Percentiles rank a stretch among this genome's conserved stretches.
These are phyloP conservation scores for Choristoneura fumiferana DNA, from an alignment of 1,140 invertebrate species.

Conservation along the genomic window DNA sequence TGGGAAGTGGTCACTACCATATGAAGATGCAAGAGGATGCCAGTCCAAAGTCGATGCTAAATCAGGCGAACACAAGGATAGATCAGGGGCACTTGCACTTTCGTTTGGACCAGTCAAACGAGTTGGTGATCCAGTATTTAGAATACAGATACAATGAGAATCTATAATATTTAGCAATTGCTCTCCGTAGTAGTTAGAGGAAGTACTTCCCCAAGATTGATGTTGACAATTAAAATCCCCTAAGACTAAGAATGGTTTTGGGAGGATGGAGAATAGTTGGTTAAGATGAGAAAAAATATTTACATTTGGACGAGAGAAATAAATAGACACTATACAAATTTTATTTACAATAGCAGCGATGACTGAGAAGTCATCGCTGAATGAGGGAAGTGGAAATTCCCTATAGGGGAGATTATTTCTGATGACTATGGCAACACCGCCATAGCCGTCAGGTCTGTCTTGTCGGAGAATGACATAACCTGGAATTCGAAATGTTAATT, in stretches of 20 bases:
- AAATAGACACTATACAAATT: too few species aligned
- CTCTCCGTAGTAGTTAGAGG: background rate
- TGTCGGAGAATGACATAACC: too few species aligned
- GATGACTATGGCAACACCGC: too few species aligned
- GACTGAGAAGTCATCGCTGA: too few species aligned
- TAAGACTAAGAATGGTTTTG: conserved; percentile 7
- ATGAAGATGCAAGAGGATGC: background rate
- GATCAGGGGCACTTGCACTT: background rate
- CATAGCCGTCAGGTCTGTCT: too few species aligned
- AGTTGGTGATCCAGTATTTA: conserved; percentile 13
- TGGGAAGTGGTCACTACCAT: conserved; percentile 21
- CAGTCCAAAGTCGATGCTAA: conserved; percentile 11
- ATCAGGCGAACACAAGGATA: conserved; percentile 7
- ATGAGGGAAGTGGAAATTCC: too few species aligned
- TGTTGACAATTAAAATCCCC: conserved; percentile 18
- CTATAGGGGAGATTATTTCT: too few species aligned
- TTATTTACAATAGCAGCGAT: too few species aligned
- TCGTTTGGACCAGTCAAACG: background rate
- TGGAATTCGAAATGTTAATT: too few species aligned
- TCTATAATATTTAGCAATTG: conserved; percentile 2
- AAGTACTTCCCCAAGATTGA: conserved; percentile 1
- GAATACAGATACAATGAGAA: conserved; percentile 5
- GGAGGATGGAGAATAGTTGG: background rate
- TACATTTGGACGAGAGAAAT: too few species aligned
- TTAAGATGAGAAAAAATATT: background rate